Evolutionary conservation across 1,140 invertebrate species (phyloP).

Genomic region (Brachionus calyciflorus): DNA sequence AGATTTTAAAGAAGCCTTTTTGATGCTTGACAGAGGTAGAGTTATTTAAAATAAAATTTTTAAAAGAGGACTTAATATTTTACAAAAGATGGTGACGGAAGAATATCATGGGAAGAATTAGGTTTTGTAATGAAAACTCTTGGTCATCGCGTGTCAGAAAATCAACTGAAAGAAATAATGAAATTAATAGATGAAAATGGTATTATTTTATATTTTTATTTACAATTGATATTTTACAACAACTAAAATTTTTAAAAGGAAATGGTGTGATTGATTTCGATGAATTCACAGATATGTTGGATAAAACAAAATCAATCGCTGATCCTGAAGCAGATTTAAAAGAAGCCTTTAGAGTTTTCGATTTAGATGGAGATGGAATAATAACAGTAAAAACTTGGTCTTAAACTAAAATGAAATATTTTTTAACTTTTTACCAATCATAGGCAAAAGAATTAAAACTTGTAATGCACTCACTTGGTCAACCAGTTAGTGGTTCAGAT

Average conservation of each 20-base stretch:
- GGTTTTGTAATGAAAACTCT: constrained; percentile 44
- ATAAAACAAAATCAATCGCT: constrained; percentile 34
- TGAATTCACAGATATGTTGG: constrained; percentile 46
- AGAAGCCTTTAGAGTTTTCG: constrained; percentile 47
- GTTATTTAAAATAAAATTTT: neutral
- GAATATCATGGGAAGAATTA: constrained; percentile 44
- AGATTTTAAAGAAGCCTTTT: constrained; percentile 46
- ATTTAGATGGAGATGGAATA: constrained; percentile 46
- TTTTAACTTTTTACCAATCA: neutral
- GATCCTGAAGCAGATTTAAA: constrained; percentile 46
- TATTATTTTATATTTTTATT: neutral
- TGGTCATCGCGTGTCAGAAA: constrained; percentile 36
- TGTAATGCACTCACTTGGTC: constrained; percentile 36
- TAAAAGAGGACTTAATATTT: neutral
- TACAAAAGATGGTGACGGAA: constrained; percentile 29
- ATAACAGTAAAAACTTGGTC: neutral
- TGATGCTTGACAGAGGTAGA: constrained; percentile 44
- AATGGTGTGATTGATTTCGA: constrained; percentile 47
- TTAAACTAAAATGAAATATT: neutral
- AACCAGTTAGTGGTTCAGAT: constrained; percentile 11
- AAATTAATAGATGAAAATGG: constrained; percentile 45
- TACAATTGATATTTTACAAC: neutral
- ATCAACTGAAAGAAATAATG: constrained; percentile 43
- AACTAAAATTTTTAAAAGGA: neutral
- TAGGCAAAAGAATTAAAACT: constrained; percentile 41